phyloP scores from a whole-genome alignment of 2,888 invertebrate species.

The Drosophila conformis region DNA sequence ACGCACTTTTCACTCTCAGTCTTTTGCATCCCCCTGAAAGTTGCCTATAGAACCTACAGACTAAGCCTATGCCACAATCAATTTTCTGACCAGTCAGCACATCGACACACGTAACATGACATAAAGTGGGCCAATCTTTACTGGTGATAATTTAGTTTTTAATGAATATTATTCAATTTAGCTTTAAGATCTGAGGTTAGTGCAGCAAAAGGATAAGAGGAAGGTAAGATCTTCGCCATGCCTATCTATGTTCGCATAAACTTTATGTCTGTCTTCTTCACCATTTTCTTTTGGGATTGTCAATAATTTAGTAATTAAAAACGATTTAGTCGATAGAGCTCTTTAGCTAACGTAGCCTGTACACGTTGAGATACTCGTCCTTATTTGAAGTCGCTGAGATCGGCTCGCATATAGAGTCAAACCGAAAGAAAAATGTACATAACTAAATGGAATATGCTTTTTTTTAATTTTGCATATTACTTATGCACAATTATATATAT shows the following conservation, averaged over 20 bases:
- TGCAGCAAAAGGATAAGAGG: background rate
- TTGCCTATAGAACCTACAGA: background rate
- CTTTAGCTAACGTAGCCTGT: background rate
- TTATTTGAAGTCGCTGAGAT: background rate
- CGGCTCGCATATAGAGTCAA: background rate
- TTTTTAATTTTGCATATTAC: background rate
- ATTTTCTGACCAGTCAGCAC: background rate
- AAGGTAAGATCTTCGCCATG: background rate
- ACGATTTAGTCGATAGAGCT: background rate
- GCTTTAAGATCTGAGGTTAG: background rate
- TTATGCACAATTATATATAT: background rate
- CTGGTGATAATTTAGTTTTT: background rate
- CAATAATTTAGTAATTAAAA: background rate
- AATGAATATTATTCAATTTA: too few species aligned
- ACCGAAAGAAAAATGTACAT: background rate
- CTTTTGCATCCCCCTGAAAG: background rate
- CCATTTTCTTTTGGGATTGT: background rate
- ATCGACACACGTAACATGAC: background rate
- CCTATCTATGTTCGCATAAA: background rate
- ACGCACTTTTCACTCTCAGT: conserved; percentile 50
- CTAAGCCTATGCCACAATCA: background rate
- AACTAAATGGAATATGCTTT: background rate
- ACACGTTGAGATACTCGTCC: background rate
- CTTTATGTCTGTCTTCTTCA: background rate
- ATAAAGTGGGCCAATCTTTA: background rate